Evolutionary conservation across 2,888 invertebrate genomes (phyloP), one percentile per base, ranked within the genome.

Genomic region (Temnothorax rugatulus): DNA sequence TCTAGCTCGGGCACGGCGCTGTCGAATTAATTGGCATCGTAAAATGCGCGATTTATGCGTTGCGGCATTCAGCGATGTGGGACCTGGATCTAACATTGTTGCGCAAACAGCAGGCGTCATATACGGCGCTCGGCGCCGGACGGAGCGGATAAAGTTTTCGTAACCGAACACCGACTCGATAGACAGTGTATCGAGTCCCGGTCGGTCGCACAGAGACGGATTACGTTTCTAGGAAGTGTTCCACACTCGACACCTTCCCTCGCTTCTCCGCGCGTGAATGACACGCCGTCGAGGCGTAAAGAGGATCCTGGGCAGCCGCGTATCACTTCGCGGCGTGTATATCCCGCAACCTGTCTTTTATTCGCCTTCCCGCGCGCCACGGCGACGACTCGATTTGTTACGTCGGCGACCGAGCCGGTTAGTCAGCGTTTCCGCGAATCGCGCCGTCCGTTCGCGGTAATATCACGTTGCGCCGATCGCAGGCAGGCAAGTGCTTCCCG

Each of bases 181-280:
- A 83, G 25, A 73, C 64, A 29, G 61, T 71, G 44, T 61, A 47
- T 64, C 57, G 74, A 66, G 74, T 76, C 71, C 71, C 66, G 44
- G 59, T 82, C 54, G 79, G 47, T 38, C 29, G 21, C 44, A 69
- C 34, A 44, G 47, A 38, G 68, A 59, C 85, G 83, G 76, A 83
- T 89, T 86, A 74, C 64, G 77, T 89, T 88, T 86, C 88, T 89
- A 86, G 86, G 86, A 89, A 89, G 86, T 69, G 79, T 85, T 84
- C 86, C 82, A 84, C 82, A 84, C 84, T 82, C 69, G 76, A 63
- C 71, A 77, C 69, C 63, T 82, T 50, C 47, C 29, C 64, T 34
- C 50, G 38, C 4, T 5, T 13, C 13, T 9, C n/a, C 69, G 11
- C 44, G 50, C 57, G 11, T 76, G 84, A 83, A 86, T 82, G 86